Base-by-base conservation (phyloP, 2,113 vertebrate genomes). In the Mugil cephalus region DNA sequence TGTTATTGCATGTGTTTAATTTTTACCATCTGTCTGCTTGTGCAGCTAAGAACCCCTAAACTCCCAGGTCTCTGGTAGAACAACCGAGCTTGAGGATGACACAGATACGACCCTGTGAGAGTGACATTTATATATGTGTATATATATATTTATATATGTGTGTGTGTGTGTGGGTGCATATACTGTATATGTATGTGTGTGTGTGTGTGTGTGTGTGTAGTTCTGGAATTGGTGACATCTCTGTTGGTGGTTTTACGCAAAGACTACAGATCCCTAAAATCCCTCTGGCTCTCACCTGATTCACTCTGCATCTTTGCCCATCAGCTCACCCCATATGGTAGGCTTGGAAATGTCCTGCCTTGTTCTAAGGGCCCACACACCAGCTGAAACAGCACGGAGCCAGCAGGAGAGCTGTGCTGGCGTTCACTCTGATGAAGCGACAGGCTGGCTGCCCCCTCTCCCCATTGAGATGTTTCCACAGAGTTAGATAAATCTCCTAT, bases 291-390 rank as follows among this genome's bases (percentile, higher is more conserved):
- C 58, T 59, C 47, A 38, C 40, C 39, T 47, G n/a, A 51, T 24
- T 80, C 52, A 56, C 46, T 45, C 43, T 38, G 30, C 42, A 45
- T 63, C 55, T 74, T 56, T 35, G 17, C 61, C 43, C 52, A 45
- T 48, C 15, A 62, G 8, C 43, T 53, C 47, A 65, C 15, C 55
- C 24, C 58, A 82, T 77, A 71, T 72, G 74, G 76, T 59, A 53
- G 14, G 38, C 61, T 79, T 73, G 59, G 79, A 77, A 79, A 59
- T 15, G 45, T 12, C 61, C 54, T 54, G 40, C 58, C 18, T 70
- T 70, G 35, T 80, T 79, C 53, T 43, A 21, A 53, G 60, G 74
- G 58, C 51, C 19, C 40, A 10, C 24, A 36, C 10, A 48, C 42
- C 59, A 74, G 71, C 47, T 80, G 62, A 38, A 62, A 63, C 34